Conservation (phyloP, 2,113 vertebrate genomes). For the Pogonocichla stellata region DNA sequence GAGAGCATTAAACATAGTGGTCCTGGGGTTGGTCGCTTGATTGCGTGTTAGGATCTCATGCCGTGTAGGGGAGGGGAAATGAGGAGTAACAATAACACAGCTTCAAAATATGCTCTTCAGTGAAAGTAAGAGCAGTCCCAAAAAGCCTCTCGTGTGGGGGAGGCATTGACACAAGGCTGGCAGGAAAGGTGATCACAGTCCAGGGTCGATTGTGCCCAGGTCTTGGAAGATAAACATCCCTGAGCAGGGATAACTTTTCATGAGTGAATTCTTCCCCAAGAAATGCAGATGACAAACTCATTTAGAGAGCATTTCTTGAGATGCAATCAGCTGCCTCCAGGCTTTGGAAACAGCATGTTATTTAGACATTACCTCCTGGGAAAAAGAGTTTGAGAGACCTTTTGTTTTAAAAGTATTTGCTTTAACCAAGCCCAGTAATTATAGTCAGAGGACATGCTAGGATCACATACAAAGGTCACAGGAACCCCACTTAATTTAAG, state of each 20-base stretch:
- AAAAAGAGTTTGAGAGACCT: neutral
- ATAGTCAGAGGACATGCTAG: neutral
- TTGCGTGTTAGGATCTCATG: neutral
- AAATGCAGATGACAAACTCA: conserved; percentile 1
- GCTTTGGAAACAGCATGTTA: neutral
- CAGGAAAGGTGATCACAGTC: neutral
- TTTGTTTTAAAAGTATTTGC: neutral
- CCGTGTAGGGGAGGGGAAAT: neutral
- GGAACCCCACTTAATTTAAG: neutral
- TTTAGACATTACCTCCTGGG: neutral
- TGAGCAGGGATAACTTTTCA: neutral
- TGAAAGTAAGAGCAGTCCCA: neutral
- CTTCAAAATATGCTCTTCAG: neutral
- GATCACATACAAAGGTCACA: neutral
- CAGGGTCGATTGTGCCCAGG: neutral
- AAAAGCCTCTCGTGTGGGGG: neutral
- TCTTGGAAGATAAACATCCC: neutral
- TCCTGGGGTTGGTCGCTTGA: conserved; percentile 29
- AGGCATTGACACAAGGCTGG: neutral
- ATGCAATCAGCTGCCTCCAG: neutral
- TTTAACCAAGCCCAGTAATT: neutral
- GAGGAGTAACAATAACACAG: conserved; percentile 9
- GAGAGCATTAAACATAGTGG: conserved; percentile 1
- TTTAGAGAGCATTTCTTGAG: neutral
- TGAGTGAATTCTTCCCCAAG: neutral